Percentiles rank a stretch among this genome's conserved stretches.
Conservation (phyloP, 2,113 vertebrate genomes). For the Coreoperca whiteheadi region DNA sequence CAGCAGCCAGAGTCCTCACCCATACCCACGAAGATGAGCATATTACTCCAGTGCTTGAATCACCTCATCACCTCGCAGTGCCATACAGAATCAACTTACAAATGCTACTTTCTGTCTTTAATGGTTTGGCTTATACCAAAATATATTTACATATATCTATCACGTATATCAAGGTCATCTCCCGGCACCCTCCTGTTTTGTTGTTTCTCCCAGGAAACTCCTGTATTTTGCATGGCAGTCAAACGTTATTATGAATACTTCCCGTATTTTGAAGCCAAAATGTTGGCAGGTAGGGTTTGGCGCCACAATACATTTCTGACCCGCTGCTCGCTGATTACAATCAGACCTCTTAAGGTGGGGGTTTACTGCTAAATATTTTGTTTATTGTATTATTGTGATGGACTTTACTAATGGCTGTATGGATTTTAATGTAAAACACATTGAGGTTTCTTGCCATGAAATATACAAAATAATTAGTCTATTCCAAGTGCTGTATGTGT, state of each 20-base stretch:
- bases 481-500: slow-evolving; percentile 26
- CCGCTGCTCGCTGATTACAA: neutral
- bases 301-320: neutral
- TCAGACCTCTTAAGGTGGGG: neutral
- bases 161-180: too few relatives aligned
- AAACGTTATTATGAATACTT: too few relatives aligned
- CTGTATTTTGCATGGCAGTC: too few relatives aligned
- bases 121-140: neutral
- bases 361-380: neutral
- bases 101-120: neutral
- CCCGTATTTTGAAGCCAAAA: too few relatives aligned
- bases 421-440: neutral
- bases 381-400: neutral
- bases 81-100: neutral
- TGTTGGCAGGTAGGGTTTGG: too few relatives aligned
- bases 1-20: neutral
- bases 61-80: neutral
- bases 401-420: neutral
- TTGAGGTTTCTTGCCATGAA: neutral
- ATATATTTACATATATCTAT: too few relatives aligned
- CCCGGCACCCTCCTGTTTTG: too few relatives aligned
- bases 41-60: neutral
- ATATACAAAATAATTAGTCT: neutral
- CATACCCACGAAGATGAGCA: neutral
- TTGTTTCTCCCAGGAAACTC: too few relatives aligned